Percentiles rank a stretch among this genome's conserved stretches.
Conservation (phyloP, 2,888 invertebrate species). For the Rutpela maculata region DNA sequence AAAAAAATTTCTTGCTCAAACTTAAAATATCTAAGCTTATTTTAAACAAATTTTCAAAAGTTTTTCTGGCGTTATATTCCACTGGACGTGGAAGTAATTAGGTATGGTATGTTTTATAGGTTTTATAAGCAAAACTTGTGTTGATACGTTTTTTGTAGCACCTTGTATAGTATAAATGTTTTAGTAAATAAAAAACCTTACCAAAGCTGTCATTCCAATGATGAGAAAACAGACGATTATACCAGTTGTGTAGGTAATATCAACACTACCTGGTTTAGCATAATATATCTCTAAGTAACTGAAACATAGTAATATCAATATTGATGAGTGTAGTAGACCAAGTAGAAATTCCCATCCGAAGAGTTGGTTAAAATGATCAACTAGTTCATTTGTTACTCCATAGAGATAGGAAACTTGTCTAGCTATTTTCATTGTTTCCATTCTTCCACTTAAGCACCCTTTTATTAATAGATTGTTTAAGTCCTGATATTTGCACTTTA, state of each 20-base stretch:
- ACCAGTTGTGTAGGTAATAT: background rate
- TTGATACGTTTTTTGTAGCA: too few relatives aligned
- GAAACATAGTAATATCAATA: background rate
- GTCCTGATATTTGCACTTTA: conserved; percentile 10
- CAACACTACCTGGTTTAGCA: background rate
- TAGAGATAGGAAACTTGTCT: background rate
- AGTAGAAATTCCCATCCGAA: conserved; percentile 25
- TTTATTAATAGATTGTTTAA: background rate
- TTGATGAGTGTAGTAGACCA: background rate
- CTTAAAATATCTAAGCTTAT: too few relatives aligned
- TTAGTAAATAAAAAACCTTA: background rate
- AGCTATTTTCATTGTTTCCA: background rate
- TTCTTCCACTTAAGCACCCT: background rate
- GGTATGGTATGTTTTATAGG: too few relatives aligned
- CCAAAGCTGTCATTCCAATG: background rate
- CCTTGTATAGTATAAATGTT: too few relatives aligned
- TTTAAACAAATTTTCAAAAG: too few relatives aligned
- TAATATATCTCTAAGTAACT: background rate
- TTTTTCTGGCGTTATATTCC: too few relatives aligned
- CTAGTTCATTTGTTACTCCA: background rate
- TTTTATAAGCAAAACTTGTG: too few relatives aligned
- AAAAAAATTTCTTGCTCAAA: too few relatives aligned
- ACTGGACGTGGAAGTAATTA: too few relatives aligned
- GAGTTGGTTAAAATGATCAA: background rate
- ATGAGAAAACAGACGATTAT: background rate